A percentile compares a stretch with the other conserved stretches of the same genome.
phyloP scores from a whole-genome alignment of 2,797 vertebrate species.

The Anguilla obscura region DNA sequence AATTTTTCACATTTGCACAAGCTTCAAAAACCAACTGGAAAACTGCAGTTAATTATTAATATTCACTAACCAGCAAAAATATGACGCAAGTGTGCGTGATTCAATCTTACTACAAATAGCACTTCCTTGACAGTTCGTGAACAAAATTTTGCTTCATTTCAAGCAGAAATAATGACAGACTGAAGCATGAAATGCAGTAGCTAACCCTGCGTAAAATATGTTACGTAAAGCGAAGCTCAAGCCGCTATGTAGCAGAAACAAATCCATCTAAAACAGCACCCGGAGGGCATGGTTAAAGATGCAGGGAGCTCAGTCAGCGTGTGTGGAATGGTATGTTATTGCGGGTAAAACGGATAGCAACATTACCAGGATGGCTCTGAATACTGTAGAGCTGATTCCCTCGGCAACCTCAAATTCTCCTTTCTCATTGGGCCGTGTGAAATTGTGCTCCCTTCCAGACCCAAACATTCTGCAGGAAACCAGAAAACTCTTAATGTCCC shows the following conservation, averaged over 20 bases:
- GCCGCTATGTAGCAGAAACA: not conserved
- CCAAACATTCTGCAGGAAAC: constrained; percentile 90
- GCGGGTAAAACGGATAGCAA: not conserved
- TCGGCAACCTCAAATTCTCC: constrained; percentile 97
- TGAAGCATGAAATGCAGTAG: not conserved
- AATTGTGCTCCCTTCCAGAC: constrained; percentile 97
- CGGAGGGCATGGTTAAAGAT: not conserved
- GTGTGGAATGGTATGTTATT: not conserved
- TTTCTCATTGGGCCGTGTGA: constrained; percentile 97
- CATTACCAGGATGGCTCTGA: constrained; percentile 95
- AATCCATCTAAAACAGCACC: not conserved
- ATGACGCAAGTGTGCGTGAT: not conserved
- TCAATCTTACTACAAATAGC: not conserved
- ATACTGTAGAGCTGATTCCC: constrained; percentile 97
- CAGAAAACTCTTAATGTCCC: not conserved
- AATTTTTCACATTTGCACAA: not conserved
- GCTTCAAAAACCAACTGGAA: not conserved
- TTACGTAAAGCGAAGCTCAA: not conserved
- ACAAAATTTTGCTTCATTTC: not conserved
- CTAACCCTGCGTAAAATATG: not conserved
- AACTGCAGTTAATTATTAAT: not conserved
- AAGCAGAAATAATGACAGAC: not conserved
- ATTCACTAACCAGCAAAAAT: not conserved
- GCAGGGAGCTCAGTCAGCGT: not conserved
- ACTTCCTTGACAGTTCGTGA: not conserved